Evolutionary conservation across 2,113 vertebrate species (phyloP).

Genomic region (Physeter macrocephalus): DNA sequence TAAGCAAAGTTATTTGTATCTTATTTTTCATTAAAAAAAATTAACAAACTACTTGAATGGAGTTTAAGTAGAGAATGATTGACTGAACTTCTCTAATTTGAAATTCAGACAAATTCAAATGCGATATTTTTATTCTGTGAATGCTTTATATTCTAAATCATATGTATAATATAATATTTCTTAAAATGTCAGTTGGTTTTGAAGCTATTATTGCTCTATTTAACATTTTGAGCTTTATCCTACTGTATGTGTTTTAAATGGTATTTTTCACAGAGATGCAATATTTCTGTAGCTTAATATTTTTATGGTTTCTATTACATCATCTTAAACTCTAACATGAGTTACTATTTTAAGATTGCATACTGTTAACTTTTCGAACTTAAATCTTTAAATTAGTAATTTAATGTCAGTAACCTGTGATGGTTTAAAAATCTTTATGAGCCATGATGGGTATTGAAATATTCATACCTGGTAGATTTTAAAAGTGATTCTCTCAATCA

Average conservation of each 20-base stretch:
- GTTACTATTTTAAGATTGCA: background rate
- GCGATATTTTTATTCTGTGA: background rate
- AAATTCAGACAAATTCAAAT: background rate
- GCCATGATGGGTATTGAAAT: background rate
- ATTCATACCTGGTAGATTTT: background rate
- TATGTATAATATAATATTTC: background rate
- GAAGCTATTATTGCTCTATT: background rate
- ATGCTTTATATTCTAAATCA: background rate
- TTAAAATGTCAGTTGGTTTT: background rate
- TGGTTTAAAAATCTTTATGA: background rate
- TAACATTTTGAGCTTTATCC: background rate
- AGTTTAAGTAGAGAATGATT: background rate
- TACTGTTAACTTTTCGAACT: conserved; percentile 4
- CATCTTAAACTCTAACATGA: background rate
- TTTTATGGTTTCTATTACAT: background rate
- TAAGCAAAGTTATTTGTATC: background rate
- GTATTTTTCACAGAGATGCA: background rate
- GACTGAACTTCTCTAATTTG: background rate
- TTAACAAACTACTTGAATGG: background rate
- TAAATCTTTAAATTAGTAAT: background rate
- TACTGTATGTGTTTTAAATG: background rate
- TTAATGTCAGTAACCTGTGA: background rate
- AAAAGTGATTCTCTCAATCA: background rate
- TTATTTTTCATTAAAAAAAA: background rate
- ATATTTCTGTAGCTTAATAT: background rate